Conservation (phyloP, 2,797 vertebrate genomes). For the Xiphophorus birchmanni region DNA sequence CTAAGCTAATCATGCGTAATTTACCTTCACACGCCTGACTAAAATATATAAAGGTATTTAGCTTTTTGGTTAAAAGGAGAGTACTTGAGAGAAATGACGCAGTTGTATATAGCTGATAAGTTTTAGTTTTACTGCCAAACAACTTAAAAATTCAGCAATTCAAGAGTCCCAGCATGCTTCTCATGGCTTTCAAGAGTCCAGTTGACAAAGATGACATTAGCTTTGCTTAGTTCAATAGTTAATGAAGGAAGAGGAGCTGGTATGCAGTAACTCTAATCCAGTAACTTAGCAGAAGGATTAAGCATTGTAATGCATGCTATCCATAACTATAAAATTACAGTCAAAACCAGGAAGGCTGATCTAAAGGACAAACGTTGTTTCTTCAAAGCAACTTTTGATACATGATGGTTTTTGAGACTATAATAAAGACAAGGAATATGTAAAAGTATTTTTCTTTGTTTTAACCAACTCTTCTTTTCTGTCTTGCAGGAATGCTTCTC, state of each 20-base stretch:
- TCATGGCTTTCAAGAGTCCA: neutral
- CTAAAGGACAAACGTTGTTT: neutral
- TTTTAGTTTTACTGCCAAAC: neutral
- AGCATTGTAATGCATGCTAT: conserved; percentile 4
- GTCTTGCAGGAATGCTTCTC: conserved; percentile 52
- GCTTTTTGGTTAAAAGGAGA: rapidly evolving
- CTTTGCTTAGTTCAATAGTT: neutral
- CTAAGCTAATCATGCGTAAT: conserved; percentile 32
- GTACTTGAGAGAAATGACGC: rapidly evolving
- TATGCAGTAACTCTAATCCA: too few species aligned
- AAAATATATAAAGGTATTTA: neutral
- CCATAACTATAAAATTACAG: neutral
- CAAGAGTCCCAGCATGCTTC: neutral
- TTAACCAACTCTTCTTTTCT: neutral
- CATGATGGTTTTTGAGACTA: neutral
- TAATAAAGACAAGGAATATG: neutral
- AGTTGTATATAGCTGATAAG: neutral
- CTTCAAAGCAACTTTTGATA: neutral
- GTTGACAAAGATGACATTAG: neutral
- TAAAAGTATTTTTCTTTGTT: too few species aligned
- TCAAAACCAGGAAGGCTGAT: neutral
- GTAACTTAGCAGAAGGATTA: neutral
- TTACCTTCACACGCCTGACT: neutral
- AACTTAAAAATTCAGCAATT: conserved; percentile 6
- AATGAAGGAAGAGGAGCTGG: neutral